Percentiles rank a stretch among this genome's conserved stretches.
Evolutionary conservation across 64 coral and sea anemone species (phyloP).

Genomic region (Actinia equina): DNA sequence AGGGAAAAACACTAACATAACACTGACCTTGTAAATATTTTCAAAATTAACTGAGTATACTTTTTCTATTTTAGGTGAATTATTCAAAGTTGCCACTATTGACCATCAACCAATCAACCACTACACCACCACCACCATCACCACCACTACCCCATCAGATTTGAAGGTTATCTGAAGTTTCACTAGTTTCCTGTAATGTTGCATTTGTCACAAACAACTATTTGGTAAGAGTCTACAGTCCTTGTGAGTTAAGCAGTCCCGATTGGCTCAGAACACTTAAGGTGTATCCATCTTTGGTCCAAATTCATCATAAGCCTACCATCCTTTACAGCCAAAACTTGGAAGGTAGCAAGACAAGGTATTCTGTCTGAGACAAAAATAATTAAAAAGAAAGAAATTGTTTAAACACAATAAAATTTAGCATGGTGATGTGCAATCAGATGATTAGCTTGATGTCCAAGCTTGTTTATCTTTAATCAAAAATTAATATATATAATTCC

Average conservation of each 20-base stretch:
- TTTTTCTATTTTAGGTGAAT: background rate
- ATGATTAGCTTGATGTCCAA: too few relatives aligned
- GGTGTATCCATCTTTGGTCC: background rate
- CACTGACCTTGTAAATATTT: too few relatives aligned
- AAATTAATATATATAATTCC: too few relatives aligned
- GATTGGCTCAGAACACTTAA: background rate
- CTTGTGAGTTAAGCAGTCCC: background rate
- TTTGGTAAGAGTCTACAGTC: background rate
- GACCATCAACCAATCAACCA: background rate
- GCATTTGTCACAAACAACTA: background rate
- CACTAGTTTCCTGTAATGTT: slow-evolving; percentile 5
- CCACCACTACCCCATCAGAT: background rate
- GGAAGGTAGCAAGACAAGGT: background rate
- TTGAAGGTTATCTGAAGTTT: background rate
- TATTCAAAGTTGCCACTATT: background rate
- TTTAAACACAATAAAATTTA: background rate
- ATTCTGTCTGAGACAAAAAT: background rate
- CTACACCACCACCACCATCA: background rate
- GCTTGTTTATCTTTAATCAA: too few relatives aligned
- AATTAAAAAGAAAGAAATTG: background rate
- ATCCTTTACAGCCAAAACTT: background rate
- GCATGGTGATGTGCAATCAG: background rate
- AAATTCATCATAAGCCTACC: background rate
- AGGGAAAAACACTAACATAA: too few relatives aligned
- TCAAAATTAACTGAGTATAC: too few relatives aligned